Base-by-base conservation (phyloP, 1,140 invertebrate species). In the Kradibia gibbosae region DNA sequence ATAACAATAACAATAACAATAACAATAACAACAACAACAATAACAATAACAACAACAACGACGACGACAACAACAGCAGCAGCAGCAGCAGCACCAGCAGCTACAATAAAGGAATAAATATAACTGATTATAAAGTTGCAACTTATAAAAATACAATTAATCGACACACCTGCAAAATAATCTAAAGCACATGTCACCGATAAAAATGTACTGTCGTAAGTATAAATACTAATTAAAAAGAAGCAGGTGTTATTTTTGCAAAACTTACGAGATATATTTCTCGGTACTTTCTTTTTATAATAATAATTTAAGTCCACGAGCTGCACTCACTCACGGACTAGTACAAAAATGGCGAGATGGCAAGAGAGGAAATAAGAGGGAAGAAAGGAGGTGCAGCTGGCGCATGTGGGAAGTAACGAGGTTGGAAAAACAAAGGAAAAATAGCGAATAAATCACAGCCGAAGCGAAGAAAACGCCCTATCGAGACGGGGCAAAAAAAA, bases 381-480 rank as follows among this genome's bases (percentile, higher is more conserved):
- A 34, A 31, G 60, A 20, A 34, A 45, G 17, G 8, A 22, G n/a
- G 20, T 74, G 72, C 50, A 62, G 55, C n/a, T 39, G 13, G 34
- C 73, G 34, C 42, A n/a, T 4, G 75, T 67, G 45, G 75, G 42
- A 77, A 50, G 75, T 34, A 53, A 70, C 48, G 60, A 67, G 42
- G 75, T 55, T 55, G 75, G 42, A 77, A 77, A 77, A 77, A 77
- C 75, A 77, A 77, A 77, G 57, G 42, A 36, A 70, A 67, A 78
- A 70, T 70, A 67, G 60, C 57, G 60, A 76, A 77, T 78, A 70
- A 70, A 78, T 70, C 62, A 78, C 45, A 25, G 76, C 53, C 25
- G 62, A 78, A 70, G 57, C 45, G 62, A 67, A 78, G 76, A 39
- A 70, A 78, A 70, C 31, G 62, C 39, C 65, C 62, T 25, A 78